phyloP scores from a whole-genome alignment of 2,113 vertebrate species.

The Proteles cristata region DNA sequence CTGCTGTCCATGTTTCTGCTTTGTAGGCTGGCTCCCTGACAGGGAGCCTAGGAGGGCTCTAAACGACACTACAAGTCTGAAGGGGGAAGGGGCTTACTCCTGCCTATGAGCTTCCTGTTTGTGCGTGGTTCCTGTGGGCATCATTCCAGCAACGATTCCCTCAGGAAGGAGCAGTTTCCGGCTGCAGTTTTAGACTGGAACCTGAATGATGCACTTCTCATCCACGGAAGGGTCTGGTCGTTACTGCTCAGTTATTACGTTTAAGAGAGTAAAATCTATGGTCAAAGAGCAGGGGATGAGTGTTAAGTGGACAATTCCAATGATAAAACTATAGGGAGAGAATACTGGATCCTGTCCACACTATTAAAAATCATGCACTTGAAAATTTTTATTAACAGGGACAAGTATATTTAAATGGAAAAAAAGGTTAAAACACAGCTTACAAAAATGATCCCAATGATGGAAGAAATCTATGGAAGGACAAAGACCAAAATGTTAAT shows the following conservation, averaged over 20 bases:
- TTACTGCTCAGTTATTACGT: neutral
- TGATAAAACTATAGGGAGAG: neutral
- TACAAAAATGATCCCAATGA: neutral
- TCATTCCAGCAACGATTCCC: neutral
- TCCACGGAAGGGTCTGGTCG: neutral
- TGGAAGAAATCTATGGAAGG: neutral
- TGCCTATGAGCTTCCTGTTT: neutral
- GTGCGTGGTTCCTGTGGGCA: neutral
- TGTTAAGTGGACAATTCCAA: neutral
- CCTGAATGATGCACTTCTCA: neutral
- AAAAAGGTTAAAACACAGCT: neutral
- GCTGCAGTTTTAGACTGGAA: neutral
- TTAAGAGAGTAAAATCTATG: neutral
- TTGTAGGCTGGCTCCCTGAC: neutral
- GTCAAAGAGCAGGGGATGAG: too few relatives aligned
- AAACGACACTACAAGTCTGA: neutral
- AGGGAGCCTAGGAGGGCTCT: neutral
- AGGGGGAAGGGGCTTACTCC: neutral
- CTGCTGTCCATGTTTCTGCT: neutral
- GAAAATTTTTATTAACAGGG: neutral
- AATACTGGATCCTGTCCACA: neutral
- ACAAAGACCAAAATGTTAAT: constrained; percentile 17
- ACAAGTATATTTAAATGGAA: constrained; percentile 18
- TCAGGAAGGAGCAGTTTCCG: neutral
- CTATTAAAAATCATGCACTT: neutral